A percentile compares a stretch with the other conserved stretches of the same genome.
phyloP scores from a whole-genome alignment of 2,797 vertebrate genomes.

The Notamacropus eugenii region DNA sequence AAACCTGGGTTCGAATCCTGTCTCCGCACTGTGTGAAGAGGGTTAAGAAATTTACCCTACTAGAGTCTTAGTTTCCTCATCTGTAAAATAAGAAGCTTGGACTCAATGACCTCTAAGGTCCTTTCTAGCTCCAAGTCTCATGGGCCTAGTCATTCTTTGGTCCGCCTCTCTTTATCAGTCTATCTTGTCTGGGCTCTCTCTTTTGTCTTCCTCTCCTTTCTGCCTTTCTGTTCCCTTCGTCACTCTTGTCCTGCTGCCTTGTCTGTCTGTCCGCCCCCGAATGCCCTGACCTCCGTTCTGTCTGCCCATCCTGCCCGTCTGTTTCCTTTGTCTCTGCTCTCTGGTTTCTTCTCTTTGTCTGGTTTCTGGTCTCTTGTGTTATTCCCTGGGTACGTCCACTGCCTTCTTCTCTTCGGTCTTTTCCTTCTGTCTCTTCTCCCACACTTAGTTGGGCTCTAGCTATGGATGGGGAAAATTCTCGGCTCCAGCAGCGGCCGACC shows the following conservation, averaged over 20 bases:
- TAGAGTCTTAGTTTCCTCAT: background rate
- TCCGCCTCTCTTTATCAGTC: background rate
- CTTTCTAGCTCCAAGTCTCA: background rate
- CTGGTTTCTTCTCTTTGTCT: background rate
- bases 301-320: background rate
- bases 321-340: background rate
- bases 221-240: background rate
- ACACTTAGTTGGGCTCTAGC: background rate
- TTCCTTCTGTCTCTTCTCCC: background rate
- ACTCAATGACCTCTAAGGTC: background rate
- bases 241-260: background rate
- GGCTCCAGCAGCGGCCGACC: background rate
- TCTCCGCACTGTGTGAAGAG: background rate
- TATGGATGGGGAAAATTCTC: background rate
- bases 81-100: background rate
- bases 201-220: background rate
- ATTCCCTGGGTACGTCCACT: too few species aligned
- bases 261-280: background rate
- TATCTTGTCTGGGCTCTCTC: background rate
- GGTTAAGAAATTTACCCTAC: accelerated
- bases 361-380: background rate
- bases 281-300: background rate
- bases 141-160: background rate
- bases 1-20: background rate
- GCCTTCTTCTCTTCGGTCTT: background rate